Percentiles rank a stretch among this genome's conserved stretches.
Conservation (phyloP, 1,140 invertebrate genomes). For the Carposina sasakii region DNA sequence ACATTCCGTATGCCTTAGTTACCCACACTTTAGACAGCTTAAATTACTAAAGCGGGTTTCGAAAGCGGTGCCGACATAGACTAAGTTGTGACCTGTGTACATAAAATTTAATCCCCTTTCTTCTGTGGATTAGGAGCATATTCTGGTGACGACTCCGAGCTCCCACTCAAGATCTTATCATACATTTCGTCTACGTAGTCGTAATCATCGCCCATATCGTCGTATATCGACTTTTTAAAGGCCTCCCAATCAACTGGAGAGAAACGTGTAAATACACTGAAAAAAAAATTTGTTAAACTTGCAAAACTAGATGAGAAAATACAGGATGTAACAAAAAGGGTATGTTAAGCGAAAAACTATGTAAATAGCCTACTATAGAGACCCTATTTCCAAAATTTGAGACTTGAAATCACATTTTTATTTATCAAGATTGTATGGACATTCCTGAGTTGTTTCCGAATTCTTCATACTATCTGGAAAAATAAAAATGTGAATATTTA, state of each 20-base stretch:
- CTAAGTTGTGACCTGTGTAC: slow-evolving; percentile 5
- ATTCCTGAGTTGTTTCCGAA: too few species aligned
- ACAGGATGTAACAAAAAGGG: too few species aligned
- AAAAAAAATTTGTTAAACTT: too few species aligned
- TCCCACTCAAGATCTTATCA: slow-evolving; percentile 20
- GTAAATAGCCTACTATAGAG: background rate
- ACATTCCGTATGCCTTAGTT: too few species aligned
- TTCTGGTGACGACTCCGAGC: background rate
- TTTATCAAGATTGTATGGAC: background rate
- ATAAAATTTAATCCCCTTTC: too few species aligned
- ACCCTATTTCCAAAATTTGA: background rate
- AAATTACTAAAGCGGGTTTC: too few species aligned
- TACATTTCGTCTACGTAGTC: slow-evolving; percentile 34
- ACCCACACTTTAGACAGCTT: too few species aligned
- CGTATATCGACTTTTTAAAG: slow-evolving; percentile 30
- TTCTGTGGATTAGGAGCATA: slow-evolving; percentile 18
- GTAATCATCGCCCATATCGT: slow-evolving; percentile 17
- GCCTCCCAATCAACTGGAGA: slow-evolving; percentile 27
- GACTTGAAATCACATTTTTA: background rate
- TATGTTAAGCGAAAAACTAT: background rate
- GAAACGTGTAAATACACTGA: slow-evolving; percentile 24
- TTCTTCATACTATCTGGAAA: too few species aligned
- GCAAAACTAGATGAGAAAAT: too few species aligned
- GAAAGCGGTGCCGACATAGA: too few species aligned
- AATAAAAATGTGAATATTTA: too few species aligned